Conservation (phyloP, 1,140 invertebrate species). For the Nebria ingens region DNA sequence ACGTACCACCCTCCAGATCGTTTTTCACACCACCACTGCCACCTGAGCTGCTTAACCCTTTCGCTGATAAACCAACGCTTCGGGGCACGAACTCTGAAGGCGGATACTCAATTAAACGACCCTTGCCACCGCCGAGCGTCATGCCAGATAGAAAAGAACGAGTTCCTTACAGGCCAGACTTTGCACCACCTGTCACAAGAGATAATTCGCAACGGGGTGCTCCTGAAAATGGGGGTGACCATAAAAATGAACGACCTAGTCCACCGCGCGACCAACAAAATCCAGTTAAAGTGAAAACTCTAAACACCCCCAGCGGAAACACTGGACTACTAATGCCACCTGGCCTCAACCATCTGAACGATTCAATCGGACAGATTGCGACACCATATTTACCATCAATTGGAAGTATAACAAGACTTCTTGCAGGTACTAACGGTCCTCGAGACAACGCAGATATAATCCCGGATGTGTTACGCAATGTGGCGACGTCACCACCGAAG, state of each 20-base stretch:
- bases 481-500: constrained; percentile 56
- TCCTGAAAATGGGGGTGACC: constrained; percentile 21
- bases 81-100: constrained; percentile 55
- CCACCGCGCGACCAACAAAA: background rate
- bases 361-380: no score
- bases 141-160: constrained; percentile 67
- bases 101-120: constrained; percentile 52
- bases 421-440: constrained; percentile 67
- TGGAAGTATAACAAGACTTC: constrained; percentile 68
- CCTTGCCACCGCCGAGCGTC: constrained; percentile 62
- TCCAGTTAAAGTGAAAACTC: constrained; percentile 48
- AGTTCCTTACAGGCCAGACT: constrained; percentile 60
- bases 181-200: constrained; percentile 34
- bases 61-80: constrained; percentile 71
- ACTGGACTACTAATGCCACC: constrained; percentile 24
- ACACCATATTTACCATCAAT: no score
- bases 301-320: constrained; percentile 57
- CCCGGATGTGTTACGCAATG: constrained; percentile 57
- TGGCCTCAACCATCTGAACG: constrained; percentile 25
- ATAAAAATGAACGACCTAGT: background rate
- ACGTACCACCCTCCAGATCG: constrained; percentile 63
- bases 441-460: constrained; percentile 74
- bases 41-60: constrained; percentile 66
- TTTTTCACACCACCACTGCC: constrained; percentile 70
- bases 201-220: constrained; percentile 31